phyloP scores from a whole-genome alignment of 1,140 invertebrate genomes.

The Pollicipes pollicipes region DNA sequence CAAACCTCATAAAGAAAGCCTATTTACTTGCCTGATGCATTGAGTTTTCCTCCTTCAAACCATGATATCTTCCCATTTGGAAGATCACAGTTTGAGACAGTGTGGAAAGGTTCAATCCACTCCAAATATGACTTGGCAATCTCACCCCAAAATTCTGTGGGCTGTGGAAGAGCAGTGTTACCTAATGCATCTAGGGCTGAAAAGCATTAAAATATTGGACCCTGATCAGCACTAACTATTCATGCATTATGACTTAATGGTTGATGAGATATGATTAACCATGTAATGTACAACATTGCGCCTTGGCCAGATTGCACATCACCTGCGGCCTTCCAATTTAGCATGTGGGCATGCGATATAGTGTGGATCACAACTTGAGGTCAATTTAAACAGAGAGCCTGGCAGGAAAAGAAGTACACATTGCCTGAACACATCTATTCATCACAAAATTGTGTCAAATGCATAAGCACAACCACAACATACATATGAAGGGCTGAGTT shows the following conservation, averaged over 20 bases:
- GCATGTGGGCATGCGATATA: too few species aligned
- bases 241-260: too few species aligned
- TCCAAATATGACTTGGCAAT: constrained; percentile 27
- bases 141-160: constrained; percentile 32
- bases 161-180: too few species aligned
- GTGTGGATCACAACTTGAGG: too few species aligned
- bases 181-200: too few species aligned
- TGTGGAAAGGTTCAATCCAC: constrained; percentile 30
- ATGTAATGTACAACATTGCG: too few species aligned
- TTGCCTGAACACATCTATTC: background rate
- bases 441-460: background rate
- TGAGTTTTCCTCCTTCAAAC: constrained; percentile 30
- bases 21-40: constrained; percentile 33
- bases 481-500: constrained; percentile 3
- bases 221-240: too few species aligned
- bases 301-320: background rate
- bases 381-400: too few species aligned
- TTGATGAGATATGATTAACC: too few species aligned
- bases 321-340: too few species aligned
- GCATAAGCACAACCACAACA: background rate
- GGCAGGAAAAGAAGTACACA: background rate
- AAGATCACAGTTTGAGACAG: constrained; percentile 28
- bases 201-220: too few species aligned
- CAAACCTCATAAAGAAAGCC: too few species aligned
- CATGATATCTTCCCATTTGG: constrained; percentile 24